Conservation (phyloP, 2,797 vertebrate species). For the Menidia menidia region DNA sequence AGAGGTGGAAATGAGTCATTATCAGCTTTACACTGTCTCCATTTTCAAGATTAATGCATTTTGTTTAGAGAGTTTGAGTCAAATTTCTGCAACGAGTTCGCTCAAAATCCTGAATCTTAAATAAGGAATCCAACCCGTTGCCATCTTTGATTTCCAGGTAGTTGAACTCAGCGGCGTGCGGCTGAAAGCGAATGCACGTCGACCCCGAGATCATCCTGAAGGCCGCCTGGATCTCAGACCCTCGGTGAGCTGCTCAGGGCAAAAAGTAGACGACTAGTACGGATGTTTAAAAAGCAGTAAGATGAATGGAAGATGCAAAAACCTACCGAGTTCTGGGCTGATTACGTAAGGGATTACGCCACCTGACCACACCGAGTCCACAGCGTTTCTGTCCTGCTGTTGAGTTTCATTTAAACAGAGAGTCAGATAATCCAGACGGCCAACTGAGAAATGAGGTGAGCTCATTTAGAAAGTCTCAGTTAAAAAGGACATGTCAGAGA, state of each 20-base stretch:
- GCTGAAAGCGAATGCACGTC: conserved; percentile 55
- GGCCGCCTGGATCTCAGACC: conserved; percentile 18
- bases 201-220: conserved; percentile 47
- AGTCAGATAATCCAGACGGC: neutral
- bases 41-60: too few relatives aligned
- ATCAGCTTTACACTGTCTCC: too few relatives aligned
- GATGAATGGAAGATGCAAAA: neutral
- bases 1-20: too few relatives aligned
- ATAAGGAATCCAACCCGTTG: conserved; percentile 36
- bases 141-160: conserved; percentile 32
- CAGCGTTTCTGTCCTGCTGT: conserved; percentile 57
- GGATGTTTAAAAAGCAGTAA: neutral
- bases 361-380: neutral
- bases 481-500: too few relatives aligned
- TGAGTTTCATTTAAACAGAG: neutral
- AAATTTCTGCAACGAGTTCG: too few relatives aligned
- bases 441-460: too few relatives aligned
- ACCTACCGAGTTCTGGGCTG: conserved; percentile 28
- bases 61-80: too few relatives aligned
- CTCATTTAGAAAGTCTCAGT: too few relatives aligned
- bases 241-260: conserved; percentile 4
- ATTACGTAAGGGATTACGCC: conserved; percentile 28
- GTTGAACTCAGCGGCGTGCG: conserved; percentile 13
- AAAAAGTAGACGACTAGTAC: neutral
- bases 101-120: neutral